A percentile compares a stretch with the other conserved stretches of the same genome.
Conservation (phyloP, 2,888 invertebrate genomes). For the Fragum sueziense region DNA sequence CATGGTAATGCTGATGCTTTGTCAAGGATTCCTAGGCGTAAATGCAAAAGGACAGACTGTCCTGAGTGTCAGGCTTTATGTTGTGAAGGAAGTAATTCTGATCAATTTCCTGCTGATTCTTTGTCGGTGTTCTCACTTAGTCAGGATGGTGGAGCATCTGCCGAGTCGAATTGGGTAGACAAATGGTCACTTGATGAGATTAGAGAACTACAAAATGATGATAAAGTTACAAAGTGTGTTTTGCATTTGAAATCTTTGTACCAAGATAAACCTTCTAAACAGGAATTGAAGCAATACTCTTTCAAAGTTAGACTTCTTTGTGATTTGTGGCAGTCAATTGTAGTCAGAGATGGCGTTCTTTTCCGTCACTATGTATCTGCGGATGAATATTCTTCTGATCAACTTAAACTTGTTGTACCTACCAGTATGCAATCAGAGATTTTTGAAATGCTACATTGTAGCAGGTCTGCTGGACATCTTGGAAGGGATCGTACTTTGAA, state of each 20-base stretch:
- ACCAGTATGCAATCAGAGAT: background rate
- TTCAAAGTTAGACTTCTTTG: background rate
- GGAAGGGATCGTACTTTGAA: conserved; percentile 15
- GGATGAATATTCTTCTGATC: background rate
- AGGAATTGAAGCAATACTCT: background rate
- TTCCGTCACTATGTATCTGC: background rate
- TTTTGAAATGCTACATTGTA: conserved; percentile 7
- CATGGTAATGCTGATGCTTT: conserved; percentile 1
- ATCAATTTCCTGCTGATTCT: background rate
- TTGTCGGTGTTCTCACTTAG: background rate
- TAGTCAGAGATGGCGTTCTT: background rate
- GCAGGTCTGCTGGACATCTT: conserved; percentile 13
- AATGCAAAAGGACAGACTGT: conserved; percentile 1
- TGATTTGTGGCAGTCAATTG: background rate
- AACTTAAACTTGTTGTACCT: background rate
- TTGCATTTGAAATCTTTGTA: background rate
- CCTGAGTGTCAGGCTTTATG: background rate
- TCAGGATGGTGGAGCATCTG: background rate
- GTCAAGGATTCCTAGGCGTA: background rate
- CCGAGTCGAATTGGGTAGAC: background rate
- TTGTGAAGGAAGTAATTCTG: background rate
- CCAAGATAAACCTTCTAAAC: background rate
- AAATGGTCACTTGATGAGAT: background rate
- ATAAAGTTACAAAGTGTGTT: background rate
- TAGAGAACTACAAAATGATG: background rate